Base-by-base conservation (phyloP, 2,888 invertebrate species). In the Drosophila demipolita region DNA sequence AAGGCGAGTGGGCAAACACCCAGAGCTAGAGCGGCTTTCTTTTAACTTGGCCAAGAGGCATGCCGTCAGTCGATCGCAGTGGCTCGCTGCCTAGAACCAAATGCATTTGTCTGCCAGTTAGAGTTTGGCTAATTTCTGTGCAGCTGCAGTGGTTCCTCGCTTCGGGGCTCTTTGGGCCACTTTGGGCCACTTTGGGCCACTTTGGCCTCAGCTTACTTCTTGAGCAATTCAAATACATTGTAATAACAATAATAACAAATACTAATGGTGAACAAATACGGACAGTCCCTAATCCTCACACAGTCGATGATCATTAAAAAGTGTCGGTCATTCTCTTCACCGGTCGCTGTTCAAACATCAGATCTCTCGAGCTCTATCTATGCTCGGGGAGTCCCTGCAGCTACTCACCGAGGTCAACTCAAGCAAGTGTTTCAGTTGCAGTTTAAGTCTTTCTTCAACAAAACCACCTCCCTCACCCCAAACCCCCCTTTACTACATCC, bases 211-310 rank as follows among this genome's bases (percentile, higher is more conserved):
- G 64, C 79, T 75, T 69, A 73, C 80, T 74, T 82, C 88, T 85
- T 89, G 80, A 84, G 89, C 89, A 91, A 91, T 91, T 91, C 90
- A 90, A 91, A 91, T 91, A 91, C 90, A 80, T 91, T 86, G 91
- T 86, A 91, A 91, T 89, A 91, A 91, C 84, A 91, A 91, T 88
- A 87, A 90, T 90, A 88, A 88, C 87, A 90, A 91, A 87, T 87
- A 90, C 91, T 90, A 91, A 91, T 91, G 90, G 89, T 89, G 83
- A 82, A 83, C 83, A 91, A 91, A 87, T 87, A 87, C 77, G 76
- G 75, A 63, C 67, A 65, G 52, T 52, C 55, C 60, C 66, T 74
- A 79, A 80, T 62, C 75, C 82, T 75, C 75, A 72, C 79, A 68
- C 80, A 65, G 11, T 49, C 66, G 60, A 58, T 67, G 88, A 78